These are phyloP conservation scores for Lacanobia oleracea DNA, from an alignment of 2,888 invertebrate species.

Conservation along the genomic window DNA sequence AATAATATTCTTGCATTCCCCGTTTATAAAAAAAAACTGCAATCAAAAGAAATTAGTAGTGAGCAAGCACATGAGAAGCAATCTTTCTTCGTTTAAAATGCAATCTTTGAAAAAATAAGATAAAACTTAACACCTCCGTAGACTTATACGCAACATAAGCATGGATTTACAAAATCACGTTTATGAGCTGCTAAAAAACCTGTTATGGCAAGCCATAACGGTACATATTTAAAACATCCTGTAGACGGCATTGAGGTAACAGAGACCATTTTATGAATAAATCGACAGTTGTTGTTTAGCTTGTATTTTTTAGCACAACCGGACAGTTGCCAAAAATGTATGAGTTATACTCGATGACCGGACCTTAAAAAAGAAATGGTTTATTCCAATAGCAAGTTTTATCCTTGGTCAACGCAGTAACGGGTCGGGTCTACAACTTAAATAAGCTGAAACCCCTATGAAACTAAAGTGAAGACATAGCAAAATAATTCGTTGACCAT, in stretches of 20 bases:
- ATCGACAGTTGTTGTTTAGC: conserved; percentile 45
- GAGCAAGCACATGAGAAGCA: not conserved
- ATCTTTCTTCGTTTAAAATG: conserved; percentile 14
- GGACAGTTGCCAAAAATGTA: conserved; percentile 43
- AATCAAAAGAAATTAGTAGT: not conserved
- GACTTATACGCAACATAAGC: conserved; percentile 14
- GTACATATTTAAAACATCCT: conserved; percentile 58
- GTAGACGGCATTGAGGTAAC: conserved; percentile 42
- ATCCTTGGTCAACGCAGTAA: not conserved
- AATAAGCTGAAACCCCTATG: not conserved
- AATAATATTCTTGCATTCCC: conserved; percentile 25
- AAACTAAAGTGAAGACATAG: not conserved
- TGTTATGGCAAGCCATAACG: conserved; percentile 48
- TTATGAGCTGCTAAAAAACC: conserved; percentile 37
- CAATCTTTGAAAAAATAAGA: conserved; percentile 4
- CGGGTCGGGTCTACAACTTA: not conserved
- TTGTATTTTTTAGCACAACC: conserved; percentile 19
- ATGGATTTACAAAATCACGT: conserved; percentile 22
- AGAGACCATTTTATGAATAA: conserved; percentile 49
- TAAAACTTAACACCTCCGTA: conserved; percentile 16
- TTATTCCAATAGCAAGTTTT: not conserved
- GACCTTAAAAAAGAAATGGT: not conserved
- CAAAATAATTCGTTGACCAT: not conserved
- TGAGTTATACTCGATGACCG: conserved; percentile 22
- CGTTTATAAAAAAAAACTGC: conserved; percentile 1